These are phyloP conservation scores for Gopherus flavomarginatus DNA, from an alignment of 2,113 vertebrate genomes.

Conservation along the genomic window DNA sequence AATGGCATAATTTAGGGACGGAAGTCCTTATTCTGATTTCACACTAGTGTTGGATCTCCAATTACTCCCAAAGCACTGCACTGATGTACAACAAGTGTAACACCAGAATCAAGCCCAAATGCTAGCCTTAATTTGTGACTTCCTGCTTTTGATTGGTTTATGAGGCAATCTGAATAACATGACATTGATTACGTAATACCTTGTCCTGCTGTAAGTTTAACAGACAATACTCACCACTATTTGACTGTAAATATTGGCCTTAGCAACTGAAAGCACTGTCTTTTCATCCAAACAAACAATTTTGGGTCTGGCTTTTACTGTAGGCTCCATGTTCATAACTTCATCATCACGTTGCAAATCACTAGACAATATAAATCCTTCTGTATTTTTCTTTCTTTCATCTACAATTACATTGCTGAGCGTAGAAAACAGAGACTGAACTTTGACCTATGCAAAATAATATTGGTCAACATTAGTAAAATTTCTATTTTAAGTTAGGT, in stretches of 20 bases:
- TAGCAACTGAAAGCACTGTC: conserved; percentile 79
- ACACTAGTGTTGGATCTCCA: neutral
- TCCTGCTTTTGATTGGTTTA: neutral
- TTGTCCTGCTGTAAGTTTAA: neutral
- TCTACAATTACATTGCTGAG: conserved; percentile 57
- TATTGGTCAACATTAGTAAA: conserved; percentile 21
- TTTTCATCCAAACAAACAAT: conserved; percentile 82
- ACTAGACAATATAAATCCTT: conserved; percentile 56
- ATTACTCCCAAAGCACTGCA: neutral
- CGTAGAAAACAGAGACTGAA: conserved; percentile 49
- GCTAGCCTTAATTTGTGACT: neutral
- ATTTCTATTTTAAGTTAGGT: neutral
- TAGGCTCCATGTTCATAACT: conserved; percentile 81
- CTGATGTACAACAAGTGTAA: neutral
- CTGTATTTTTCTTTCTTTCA: conserved; percentile 55
- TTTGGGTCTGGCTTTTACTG: conserved; percentile 78
- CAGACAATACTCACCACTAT: conserved; percentile 81
- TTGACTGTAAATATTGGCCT: conserved; percentile 82
- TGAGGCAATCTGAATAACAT: neutral
- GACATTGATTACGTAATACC: neutral
- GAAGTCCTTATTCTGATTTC: neutral
- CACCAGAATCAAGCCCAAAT: neutral
- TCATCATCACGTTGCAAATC: conserved; percentile 76
- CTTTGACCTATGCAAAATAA: conserved; percentile 58
- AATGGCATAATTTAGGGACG: neutral